Conservation (phyloP, 2,797 vertebrate species). For the Poecilia velifera region DNA sequence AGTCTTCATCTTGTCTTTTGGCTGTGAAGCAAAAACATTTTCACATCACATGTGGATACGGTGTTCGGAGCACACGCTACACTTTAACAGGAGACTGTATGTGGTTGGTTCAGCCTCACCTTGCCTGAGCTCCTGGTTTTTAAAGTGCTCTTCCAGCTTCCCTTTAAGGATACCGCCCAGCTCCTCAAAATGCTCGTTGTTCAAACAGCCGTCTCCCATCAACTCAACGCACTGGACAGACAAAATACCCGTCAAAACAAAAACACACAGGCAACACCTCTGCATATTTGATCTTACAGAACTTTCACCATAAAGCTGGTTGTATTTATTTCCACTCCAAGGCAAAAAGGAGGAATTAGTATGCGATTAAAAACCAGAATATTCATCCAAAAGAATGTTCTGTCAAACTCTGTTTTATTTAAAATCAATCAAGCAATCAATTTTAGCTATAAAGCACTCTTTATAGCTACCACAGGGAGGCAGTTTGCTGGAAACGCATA, state of each 20-base stretch:
- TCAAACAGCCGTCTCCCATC: slow-evolving; percentile 98
- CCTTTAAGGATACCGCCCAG: slow-evolving; percentile 94
- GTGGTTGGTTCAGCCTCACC: slow-evolving; percentile 71
- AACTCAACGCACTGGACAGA: slow-evolving; percentile 91
- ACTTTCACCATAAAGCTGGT: neutral
- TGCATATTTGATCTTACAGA: neutral
- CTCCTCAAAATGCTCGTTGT: slow-evolving; percentile 97
- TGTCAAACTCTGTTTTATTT: too few species aligned
- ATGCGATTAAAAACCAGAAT: neutral
- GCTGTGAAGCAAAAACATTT: slow-evolving; percentile 74
- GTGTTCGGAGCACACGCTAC: too few species aligned
- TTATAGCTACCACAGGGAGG: too few species aligned
- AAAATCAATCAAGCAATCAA: too few species aligned
- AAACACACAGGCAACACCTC: neutral
- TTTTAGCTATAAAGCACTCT: too few species aligned
- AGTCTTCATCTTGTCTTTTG: slow-evolving; percentile 99
- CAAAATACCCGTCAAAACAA: neutral
- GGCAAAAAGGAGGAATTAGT: neutral
- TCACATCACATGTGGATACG: neutral
- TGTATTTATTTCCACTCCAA: neutral
- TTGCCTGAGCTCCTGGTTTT: slow-evolving; percentile 97
- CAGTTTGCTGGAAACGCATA: too few species aligned
- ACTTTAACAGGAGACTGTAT: too few species aligned
- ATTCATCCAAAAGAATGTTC: neutral
- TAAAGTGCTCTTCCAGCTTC: slow-evolving; percentile 99